Evolutionary conservation across 1,140 invertebrate species (phyloP).

Genomic region (Epicauta chinensis): DNA sequence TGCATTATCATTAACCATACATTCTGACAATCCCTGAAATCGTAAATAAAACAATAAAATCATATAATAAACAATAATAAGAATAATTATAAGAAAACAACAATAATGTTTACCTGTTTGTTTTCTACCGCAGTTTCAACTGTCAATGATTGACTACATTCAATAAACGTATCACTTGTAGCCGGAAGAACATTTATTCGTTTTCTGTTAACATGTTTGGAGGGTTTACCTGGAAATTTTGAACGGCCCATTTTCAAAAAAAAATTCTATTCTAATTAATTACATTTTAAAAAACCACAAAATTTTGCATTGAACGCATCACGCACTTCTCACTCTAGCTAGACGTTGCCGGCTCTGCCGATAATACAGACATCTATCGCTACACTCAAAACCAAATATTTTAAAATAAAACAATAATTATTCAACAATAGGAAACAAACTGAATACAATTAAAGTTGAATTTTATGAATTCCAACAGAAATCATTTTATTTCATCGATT

Average conservation of each 20-base stretch:
- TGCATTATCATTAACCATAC: conserved; percentile 20
- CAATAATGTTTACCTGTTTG: conserved; percentile 42
- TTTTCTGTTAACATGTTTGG: conserved; percentile 75
- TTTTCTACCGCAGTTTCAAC: conserved; percentile 47
- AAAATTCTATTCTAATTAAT: conserved; percentile 7
- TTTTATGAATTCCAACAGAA: no score
- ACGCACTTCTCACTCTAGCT: conserved; percentile 18
- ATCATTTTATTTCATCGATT: no score
- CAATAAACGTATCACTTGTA: conserved; percentile 44
- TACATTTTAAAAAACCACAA: conserved; percentile 15
- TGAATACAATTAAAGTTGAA: no score
- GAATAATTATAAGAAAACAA: neutral
- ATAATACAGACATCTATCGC: conserved; percentile 10
- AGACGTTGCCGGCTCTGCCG: conserved; percentile 3
- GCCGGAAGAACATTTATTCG: conserved; percentile 67
- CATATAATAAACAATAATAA: no score
- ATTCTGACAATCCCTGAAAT: no score
- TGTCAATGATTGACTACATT: conserved; percentile 44
- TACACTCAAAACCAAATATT: neutral
- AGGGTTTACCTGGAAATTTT: conserved; percentile 78
- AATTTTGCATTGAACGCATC: conserved; percentile 22
- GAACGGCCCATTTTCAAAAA: conserved; percentile 53
- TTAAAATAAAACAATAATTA: no score
- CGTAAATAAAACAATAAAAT: no score
- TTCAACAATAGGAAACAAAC: no score